Evolutionary conservation across 2,797 vertebrate genomes (phyloP).

Genomic region (Leptodactylus fallax): DNA sequence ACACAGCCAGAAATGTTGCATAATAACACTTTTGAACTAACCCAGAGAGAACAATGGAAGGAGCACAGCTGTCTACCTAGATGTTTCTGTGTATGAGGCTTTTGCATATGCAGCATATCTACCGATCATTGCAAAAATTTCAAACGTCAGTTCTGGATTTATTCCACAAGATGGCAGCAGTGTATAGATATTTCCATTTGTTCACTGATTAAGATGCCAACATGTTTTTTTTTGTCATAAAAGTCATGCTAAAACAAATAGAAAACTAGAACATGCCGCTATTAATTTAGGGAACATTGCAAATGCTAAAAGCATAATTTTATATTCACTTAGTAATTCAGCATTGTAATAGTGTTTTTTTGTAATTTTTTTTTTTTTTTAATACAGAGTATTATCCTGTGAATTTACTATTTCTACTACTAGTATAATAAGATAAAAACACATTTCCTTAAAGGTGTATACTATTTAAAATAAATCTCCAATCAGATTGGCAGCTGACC

Average conservation of each 20-base stretch:
- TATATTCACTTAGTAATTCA: neutral
- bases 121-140: neutral
- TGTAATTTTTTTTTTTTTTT: neutral
- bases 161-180: slow-evolving; percentile 38
- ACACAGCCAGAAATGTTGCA: too few species aligned
- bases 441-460: too few species aligned
- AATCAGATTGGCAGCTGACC: too few species aligned
- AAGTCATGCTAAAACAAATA: neutral
- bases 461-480: too few species aligned
- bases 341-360: neutral
- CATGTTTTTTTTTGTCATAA: neutral
- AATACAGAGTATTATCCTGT: neutral
- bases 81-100: too few species aligned
- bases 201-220: neutral
- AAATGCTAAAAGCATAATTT: neutral
- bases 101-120: too few species aligned
- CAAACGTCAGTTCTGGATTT: neutral
- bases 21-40: too few species aligned
- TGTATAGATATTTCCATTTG: neutral
- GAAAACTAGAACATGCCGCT: neutral
- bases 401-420: too few species aligned
- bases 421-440: too few species aligned
- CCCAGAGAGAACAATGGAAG: too few species aligned
- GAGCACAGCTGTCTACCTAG: too few species aligned
- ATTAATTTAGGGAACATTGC: neutral